Base-by-base conservation (phyloP, 2,888 invertebrate species). In the Drosophila paranaensis region DNA sequence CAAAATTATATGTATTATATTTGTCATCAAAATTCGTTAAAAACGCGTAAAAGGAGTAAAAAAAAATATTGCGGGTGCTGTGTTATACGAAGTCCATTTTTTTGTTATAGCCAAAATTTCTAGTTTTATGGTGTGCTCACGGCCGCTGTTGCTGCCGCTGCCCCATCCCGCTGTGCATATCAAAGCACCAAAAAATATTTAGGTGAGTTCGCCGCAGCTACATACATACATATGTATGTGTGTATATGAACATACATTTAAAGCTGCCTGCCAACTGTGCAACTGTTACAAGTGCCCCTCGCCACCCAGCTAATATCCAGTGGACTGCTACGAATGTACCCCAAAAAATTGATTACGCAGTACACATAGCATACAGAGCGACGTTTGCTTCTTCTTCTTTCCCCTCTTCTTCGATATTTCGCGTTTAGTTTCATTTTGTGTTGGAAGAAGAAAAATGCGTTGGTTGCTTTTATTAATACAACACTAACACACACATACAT, bases 381-480 rank as follows among this genome's bases (percentile, higher is more conserved):
- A 62, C 65, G 58, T 66, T 60, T 66, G 74, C 72, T 63, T 66
- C 33, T 50, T 66, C 33, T 50, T 50, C 65, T 62, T 67, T 43
- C 62, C 71, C 74, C 60, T 65, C 30, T 50, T 50, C 65, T 64
- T 73, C 50, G 58, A 65, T 64, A 78, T 70, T 77, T 74, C 61
- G 77, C 74, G 74, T 77, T 79, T 60, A 53, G 71, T 79, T 79
- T 79, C 69, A 67, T 78, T 83, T 83, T 65, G 78, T 75, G 77
- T 75, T 78, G 73, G 68, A 46, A 71, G 66, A 73, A 74, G 74
- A 83, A 84, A 86, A 86, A 83, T 84, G 84, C 84, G 84, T 84
- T 82, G 84, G 86, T 84, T 84, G 84, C 84, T 86, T 85, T 84
- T 84, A 84, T 83, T 84, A 86, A 84, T 86, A 85, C 83, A 70